These are phyloP conservation scores for Papilio polyxenes DNA, from an alignment of 1,140 invertebrate species.

Conservation along the genomic window DNA sequence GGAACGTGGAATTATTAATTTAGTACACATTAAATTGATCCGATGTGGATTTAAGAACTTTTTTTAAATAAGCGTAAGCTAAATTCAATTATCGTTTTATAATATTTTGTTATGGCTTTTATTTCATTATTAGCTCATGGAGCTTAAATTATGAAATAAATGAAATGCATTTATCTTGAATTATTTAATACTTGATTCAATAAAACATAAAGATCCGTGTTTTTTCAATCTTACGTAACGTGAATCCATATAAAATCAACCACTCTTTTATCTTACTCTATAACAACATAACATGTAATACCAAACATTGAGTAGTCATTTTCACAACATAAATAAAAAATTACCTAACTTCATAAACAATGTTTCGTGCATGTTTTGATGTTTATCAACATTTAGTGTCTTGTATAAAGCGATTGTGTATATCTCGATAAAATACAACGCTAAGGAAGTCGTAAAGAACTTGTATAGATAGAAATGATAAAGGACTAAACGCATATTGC, in stretches of 20 bases:
- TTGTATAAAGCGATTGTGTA: neutral
- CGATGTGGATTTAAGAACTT: neutral
- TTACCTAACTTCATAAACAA: neutral
- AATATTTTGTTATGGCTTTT: neutral
- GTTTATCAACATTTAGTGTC: constrained; percentile 6
- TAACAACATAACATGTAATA: neutral
- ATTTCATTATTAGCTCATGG: neutral
- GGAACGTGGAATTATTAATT: constrained; percentile 28
- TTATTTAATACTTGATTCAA: too few species aligned
- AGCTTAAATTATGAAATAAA: neutral
- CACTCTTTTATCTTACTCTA: neutral
- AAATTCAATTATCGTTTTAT: neutral
- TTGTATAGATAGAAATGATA: constrained; percentile 29
- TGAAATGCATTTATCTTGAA: neutral
- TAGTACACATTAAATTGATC: neutral
- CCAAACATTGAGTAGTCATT: neutral
- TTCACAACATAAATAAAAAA: neutral
- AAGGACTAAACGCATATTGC: neutral
- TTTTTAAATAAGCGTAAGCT: neutral
- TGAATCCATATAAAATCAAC: neutral
- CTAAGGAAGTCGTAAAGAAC: constrained; percentile 18
- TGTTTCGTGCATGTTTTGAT: constrained; percentile 7
- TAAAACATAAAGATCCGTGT: too few species aligned
- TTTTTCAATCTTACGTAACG: too few species aligned
- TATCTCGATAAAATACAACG: constrained; percentile 30